Percentiles rank a stretch among this genome's conserved stretches.
Conservation (phyloP, 2,113 vertebrate genomes). For the Salminus brasiliensis region DNA sequence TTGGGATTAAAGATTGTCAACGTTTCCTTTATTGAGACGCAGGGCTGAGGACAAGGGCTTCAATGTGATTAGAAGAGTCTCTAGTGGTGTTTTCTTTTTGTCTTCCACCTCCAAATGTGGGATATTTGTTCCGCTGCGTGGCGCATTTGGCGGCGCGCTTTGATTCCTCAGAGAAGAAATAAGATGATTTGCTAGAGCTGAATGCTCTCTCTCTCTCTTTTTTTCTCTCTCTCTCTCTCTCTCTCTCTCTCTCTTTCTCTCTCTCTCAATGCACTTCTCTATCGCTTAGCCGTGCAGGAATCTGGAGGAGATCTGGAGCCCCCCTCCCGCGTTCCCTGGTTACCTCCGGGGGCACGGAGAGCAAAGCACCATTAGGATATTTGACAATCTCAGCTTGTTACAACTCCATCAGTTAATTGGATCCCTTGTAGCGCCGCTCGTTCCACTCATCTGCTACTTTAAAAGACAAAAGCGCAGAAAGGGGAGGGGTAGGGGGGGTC, state of each 20-base stretch:
- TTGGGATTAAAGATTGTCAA: slow-evolving; percentile 12
- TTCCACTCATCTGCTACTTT: slow-evolving; percentile 77
- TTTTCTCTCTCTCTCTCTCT: too few species aligned
- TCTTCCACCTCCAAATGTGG: slow-evolving; percentile 50
- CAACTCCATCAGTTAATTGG: slow-evolving; percentile 82
- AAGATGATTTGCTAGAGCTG: slow-evolving; percentile 77
- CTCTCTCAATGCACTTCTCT: slow-evolving; percentile 41
- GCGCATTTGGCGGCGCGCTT: slow-evolving; percentile 65
- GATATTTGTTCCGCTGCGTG: slow-evolving; percentile 71
- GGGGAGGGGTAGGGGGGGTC: slow-evolving; percentile 56
- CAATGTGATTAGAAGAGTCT: slow-evolving; percentile 45
- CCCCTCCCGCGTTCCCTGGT: slow-evolving; percentile 54
- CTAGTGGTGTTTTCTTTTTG: slow-evolving; percentile 14
- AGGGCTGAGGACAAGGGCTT: neutral
- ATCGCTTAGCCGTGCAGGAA: slow-evolving; percentile 77
- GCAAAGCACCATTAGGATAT: slow-evolving; percentile 77
- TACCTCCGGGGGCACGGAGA: slow-evolving; percentile 74
- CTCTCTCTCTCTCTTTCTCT: too few species aligned
- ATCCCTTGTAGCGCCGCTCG: slow-evolving; percentile 77
- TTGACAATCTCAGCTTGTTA: slow-evolving; percentile 81
- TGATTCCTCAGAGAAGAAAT: slow-evolving; percentile 69
- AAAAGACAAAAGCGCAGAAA: slow-evolving; percentile 70
- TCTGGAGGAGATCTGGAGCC: slow-evolving; percentile 69
- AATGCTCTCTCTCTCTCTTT: slow-evolving; percentile 73
- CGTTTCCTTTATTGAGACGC: slow-evolving; percentile 6